A percentile compares a stretch with the other conserved stretches of the same genome.
Evolutionary conservation across 2,888 invertebrate species (phyloP).

Genomic region (Troilus luridus): DNA sequence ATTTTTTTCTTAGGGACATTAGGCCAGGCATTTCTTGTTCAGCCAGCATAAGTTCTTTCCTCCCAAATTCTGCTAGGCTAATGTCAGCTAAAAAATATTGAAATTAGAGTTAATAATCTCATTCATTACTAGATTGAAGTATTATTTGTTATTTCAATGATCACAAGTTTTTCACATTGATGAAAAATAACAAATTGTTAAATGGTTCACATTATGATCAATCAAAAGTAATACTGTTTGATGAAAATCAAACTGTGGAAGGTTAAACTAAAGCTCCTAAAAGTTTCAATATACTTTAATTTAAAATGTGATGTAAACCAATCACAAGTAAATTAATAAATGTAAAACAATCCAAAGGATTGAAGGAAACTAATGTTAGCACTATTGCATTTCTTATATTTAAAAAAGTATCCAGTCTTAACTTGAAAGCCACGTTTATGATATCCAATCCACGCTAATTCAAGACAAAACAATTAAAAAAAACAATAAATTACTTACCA

Average conservation of each 20-base stretch:
- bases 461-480: neutral
- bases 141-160: neutral
- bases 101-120: neutral
- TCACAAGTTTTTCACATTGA: neutral
- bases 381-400: neutral
- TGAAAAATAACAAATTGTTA: neutral
- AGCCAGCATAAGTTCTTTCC: slow-evolving; percentile 95
- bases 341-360: neutral
- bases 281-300: neutral
- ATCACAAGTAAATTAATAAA: neutral
- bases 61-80: slow-evolving; percentile 92
- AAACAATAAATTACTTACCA: slow-evolving; percentile 52
- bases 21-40: slow-evolving; percentile 99
- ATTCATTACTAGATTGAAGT: neutral
- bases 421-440: neutral
- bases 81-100: slow-evolving; percentile 84
- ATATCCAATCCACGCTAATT: neutral
- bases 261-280: neutral
- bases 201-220: neutral
- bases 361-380: neutral
- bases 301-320: neutral
- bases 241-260: neutral
- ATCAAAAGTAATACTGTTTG: neutral
- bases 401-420: neutral
- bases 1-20: slow-evolving; percentile 93